These are phyloP conservation scores for Apoderus coryli DNA, from an alignment of 2,888 invertebrate genomes.

Conservation along the genomic window DNA sequence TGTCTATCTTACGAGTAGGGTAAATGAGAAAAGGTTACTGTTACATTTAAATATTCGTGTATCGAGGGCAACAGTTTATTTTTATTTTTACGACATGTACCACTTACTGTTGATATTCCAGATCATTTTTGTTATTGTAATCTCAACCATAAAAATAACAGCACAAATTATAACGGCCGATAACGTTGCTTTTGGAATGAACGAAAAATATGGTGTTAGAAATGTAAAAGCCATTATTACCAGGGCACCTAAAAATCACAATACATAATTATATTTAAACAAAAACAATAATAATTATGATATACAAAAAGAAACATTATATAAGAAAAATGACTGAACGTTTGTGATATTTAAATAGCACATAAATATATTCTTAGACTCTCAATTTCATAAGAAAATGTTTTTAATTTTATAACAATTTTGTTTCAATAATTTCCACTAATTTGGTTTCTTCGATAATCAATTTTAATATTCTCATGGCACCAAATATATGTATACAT, in stretches of 20 bases:
- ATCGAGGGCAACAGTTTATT: no score
- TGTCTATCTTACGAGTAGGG: no score
- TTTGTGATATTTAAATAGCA: constrained; percentile 4
- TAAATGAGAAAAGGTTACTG: no score
- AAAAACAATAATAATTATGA: neutral
- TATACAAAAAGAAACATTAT: no score
- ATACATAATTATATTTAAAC: neutral
- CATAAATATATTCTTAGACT: no score
- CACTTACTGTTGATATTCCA: constrained; percentile 49
- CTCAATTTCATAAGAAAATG: no score
- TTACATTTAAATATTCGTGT: neutral
- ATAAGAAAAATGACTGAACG: no score
- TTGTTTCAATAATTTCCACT: no score
- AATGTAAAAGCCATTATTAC: constrained; percentile 56
- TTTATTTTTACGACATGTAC: constrained; percentile 4
- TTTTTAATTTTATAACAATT: no score
- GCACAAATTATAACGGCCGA: constrained; percentile 66
- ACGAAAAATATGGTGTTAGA: constrained; percentile 61
- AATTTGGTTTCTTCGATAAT: no score
- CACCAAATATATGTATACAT: no score
- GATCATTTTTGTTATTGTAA: constrained; percentile 41
- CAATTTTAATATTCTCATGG: no score
- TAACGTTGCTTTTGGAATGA: constrained; percentile 52
- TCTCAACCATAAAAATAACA: constrained; percentile 52
- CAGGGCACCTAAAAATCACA: constrained; percentile 28